These are phyloP conservation scores for Campylorhamphus procurvoides DNA, from an alignment of 2,113 vertebrate species.

Conservation along the genomic window DNA sequence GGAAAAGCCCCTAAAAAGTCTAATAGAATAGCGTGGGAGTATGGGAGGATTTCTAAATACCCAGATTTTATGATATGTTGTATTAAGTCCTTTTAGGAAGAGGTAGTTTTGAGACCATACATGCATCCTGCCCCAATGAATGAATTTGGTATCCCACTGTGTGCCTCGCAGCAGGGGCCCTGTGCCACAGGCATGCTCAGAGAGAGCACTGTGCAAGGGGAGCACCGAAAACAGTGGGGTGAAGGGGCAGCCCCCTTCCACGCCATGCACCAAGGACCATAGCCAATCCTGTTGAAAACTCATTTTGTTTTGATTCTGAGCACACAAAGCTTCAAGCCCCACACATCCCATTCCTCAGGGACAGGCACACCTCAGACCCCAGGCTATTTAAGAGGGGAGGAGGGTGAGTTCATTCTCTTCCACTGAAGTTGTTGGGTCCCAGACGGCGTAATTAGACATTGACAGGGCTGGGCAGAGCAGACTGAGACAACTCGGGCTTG, in stretches of 20 bases:
- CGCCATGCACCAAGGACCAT: neutral
- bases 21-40: neutral
- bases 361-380: neutral
- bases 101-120: neutral
- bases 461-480: neutral
- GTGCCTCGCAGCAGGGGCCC: neutral
- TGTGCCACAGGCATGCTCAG: neutral
- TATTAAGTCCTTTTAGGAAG: neutral
- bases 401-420: neutral
- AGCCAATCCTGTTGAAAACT: neutral
- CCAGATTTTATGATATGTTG: neutral
- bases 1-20: neutral
- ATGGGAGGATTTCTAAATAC: neutral
- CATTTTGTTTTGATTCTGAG: neutral
- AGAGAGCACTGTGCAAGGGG: neutral
- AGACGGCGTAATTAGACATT: neutral
- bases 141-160: fast-evolving
- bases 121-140: neutral
- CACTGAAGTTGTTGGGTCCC: fast-evolving
- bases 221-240: fast-evolving
- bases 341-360: neutral
- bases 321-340: neutral
- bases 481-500: neutral
- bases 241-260: neutral
- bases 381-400: neutral